Conservation (phyloP, 2,113 vertebrate genomes). For the Catagonus wagneri region DNA sequence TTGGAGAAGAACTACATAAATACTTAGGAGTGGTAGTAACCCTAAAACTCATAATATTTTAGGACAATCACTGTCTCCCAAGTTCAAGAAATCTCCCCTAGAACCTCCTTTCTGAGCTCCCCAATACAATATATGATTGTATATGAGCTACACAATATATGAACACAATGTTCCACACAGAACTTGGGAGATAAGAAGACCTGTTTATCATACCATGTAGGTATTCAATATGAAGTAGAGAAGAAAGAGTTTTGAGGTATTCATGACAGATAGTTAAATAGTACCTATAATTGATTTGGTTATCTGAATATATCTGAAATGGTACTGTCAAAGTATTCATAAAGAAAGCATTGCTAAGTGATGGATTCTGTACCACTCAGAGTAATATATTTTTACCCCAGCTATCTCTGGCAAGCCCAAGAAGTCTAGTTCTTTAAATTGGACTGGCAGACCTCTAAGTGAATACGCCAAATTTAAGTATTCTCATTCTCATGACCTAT, state of each 20-base stretch:
- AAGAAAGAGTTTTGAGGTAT: not conserved
- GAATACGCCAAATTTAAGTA: not conserved
- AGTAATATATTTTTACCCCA: not conserved
- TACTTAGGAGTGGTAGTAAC: not conserved
- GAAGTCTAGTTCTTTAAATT: not conserved
- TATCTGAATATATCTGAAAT: not conserved
- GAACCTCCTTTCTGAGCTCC: not conserved
- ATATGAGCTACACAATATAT: not conserved
- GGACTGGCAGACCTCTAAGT: not conserved
- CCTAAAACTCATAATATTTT: not conserved
- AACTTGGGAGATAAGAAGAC: not conserved
- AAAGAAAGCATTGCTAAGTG: not conserved
- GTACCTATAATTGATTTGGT: not conserved
- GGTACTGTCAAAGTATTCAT: not conserved
- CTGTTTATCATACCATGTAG: not conserved
- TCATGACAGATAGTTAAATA: not conserved
- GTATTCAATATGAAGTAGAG: not conserved
- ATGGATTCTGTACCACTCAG: not conserved
- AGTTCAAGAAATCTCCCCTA: not conserved
- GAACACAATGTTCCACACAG: not conserved
- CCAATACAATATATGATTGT: no score
- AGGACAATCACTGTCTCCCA: not conserved
- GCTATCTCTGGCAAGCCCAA: not conserved
- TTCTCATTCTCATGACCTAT: not conserved
- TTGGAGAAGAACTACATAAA: not conserved